A percentile compares a stretch with the other conserved stretches of the same genome.
phyloP scores from a whole-genome alignment of 2,797 vertebrate genomes.

The Loriculus beryllinus region DNA sequence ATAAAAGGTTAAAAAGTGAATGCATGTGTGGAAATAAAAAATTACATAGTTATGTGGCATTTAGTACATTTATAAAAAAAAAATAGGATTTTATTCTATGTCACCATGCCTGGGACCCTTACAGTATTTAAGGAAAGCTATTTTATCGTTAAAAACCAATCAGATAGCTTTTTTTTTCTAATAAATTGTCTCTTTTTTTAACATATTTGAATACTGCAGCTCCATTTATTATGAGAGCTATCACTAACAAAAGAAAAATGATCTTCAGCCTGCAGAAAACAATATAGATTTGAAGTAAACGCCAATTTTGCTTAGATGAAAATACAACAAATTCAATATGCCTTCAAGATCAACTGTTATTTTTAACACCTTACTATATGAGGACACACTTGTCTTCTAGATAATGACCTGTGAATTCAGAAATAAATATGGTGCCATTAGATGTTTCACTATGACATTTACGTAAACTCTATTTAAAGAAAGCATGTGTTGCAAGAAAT shows the following conservation, averaged over 20 bases:
- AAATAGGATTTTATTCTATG: not conserved
- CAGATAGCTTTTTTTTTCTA: not conserved
- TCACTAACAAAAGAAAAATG: not conserved
- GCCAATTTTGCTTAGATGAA: not conserved
- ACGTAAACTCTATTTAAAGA: not conserved
- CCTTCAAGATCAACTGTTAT: not conserved
- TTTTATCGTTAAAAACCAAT: not conserved
- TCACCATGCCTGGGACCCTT: not conserved
- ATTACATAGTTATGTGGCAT: not conserved
- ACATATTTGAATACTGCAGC: not conserved
- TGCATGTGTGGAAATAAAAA: not conserved
- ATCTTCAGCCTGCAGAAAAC: not conserved
- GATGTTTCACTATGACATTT: not conserved
- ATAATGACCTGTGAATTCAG: not conserved
- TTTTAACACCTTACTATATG: not conserved
- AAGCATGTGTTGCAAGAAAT: not conserved
- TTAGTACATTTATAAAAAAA: not conserved
- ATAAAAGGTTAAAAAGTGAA: not conserved
- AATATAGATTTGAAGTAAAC: not conserved
- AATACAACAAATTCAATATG: not conserved
- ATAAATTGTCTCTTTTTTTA: not conserved
- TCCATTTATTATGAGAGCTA: not conserved
- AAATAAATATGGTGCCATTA: not conserved
- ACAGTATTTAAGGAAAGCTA: not conserved
- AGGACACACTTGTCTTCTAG: not conserved